Conservation (phyloP, 2,888 invertebrate genomes). For the Drosophila niveifrons region DNA sequence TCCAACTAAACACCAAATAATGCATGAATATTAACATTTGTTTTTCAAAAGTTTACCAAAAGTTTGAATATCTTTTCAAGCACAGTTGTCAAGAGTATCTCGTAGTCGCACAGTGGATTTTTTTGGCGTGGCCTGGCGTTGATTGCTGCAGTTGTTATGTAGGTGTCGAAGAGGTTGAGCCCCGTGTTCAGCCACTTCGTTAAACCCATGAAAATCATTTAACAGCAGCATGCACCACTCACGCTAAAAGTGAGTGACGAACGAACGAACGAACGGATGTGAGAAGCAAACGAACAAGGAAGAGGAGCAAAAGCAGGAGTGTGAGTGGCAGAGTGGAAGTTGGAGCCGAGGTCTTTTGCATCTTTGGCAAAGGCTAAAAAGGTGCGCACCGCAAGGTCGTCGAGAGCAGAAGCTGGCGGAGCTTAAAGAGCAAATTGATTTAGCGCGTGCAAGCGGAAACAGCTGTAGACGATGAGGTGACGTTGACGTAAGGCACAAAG, state of each 20-base stretch:
- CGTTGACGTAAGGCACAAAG: background rate
- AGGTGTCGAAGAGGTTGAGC: slow-evolving; percentile 36
- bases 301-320: background rate
- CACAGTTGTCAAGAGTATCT: slow-evolving; percentile 31
- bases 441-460: slow-evolving; percentile 80
- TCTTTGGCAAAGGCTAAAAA: slow-evolving; percentile 57
- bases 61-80: background rate
- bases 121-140: slow-evolving; percentile 2
- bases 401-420: slow-evolving; percentile 30
- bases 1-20: no score
- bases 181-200: slow-evolving; percentile 71
- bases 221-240: slow-evolving; percentile 54
- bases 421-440: slow-evolving; percentile 80
- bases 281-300: slow-evolving; percentile 4
- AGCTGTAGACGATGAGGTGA: slow-evolving; percentile 48
- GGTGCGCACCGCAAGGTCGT: slow-evolving; percentile 46
- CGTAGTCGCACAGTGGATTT: background rate
- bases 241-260: slow-evolving; percentile 38
- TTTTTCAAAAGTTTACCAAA: background rate
- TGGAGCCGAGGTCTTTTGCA: slow-evolving; percentile 9
- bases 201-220: slow-evolving; percentile 81
- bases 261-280: slow-evolving; percentile 17
- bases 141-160: slow-evolving; percentile 63
- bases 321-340: background rate
- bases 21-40: no score